Conservation (phyloP, 2,797 vertebrate species). For the Trachurus trachurus region DNA sequence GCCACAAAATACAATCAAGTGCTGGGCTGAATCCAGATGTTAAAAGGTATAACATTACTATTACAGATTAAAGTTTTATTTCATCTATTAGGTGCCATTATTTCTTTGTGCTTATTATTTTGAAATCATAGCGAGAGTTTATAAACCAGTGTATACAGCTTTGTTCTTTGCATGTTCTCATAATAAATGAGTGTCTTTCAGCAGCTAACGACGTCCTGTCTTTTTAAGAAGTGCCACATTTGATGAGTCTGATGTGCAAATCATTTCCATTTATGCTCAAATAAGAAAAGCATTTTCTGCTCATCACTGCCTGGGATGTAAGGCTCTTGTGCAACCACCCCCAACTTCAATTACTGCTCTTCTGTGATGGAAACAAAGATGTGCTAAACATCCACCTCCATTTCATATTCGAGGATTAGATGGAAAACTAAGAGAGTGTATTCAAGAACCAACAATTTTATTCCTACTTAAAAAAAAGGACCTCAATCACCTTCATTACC, state of each 20-base stretch:
- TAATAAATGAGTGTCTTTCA: conserved; percentile 22
- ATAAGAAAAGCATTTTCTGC: conserved; percentile 34
- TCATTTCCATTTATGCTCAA: conserved; percentile 21
- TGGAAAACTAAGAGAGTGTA: conserved; percentile 16
- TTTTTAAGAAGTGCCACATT: conserved; percentile 17
- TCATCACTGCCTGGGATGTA: conserved; percentile 28
- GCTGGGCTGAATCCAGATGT: neutral
- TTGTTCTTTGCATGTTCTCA: conserved; percentile 4
- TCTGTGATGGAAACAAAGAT: conserved; percentile 30
- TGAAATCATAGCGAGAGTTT: neutral
- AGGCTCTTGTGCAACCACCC: conserved; percentile 15
- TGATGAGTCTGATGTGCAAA: conserved; percentile 55
- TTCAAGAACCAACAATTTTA: conserved; percentile 22
- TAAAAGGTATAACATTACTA: neutral
- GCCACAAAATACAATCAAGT: conserved; percentile 17
- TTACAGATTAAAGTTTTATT: neutral
- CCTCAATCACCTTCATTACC: conserved; percentile 21
- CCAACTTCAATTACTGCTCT: conserved; percentile 39
- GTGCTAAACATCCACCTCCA: conserved; percentile 12
- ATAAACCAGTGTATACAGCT: neutral
- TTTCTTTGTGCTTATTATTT: neutral
- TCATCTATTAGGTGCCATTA: neutral
- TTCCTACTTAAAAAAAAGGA: neutral
- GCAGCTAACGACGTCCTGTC: neutral
- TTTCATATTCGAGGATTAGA: conserved; percentile 34